A percentile compares a stretch with the other conserved stretches of the same genome.
Conservation (phyloP, 1,140 invertebrate genomes). For the Listronotus bonariensis region DNA sequence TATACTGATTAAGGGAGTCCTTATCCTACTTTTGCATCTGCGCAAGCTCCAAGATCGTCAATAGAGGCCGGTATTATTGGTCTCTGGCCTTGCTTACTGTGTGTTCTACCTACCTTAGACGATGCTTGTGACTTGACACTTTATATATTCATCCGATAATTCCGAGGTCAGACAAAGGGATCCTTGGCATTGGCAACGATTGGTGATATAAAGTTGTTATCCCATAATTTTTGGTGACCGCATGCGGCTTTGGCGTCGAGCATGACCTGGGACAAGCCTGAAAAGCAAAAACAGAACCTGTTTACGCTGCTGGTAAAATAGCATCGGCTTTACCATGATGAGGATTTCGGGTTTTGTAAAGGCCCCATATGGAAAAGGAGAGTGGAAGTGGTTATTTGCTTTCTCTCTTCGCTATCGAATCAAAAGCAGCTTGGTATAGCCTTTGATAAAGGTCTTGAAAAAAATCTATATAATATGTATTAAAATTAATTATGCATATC, state of each 20-base stretch:
- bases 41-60: no score
- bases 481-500: no score
- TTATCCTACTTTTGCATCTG: no score
- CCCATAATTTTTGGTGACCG: conserved; percentile 38
- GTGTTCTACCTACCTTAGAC: conserved; percentile 29
- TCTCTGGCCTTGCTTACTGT: no score
- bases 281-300: conserved; percentile 16
- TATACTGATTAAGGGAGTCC: no score
- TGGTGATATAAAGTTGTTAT: conserved; percentile 46
- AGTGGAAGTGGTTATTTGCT: not conserved
- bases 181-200: conserved; percentile 40
- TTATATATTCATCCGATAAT: conserved; percentile 46
- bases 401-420: no score
- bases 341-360: not conserved
- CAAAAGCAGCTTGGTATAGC: no score
- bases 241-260: conserved; percentile 52
- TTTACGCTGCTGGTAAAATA: not conserved
- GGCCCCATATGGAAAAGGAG: not conserved
- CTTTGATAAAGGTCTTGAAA: no score
- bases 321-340: not conserved
- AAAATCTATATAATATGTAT: no score
- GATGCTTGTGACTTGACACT: conserved; percentile 35
- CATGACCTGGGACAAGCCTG: conserved; percentile 48
- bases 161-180: conserved; percentile 48
- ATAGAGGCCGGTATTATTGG: no score